Evolutionary conservation across 2,888 invertebrate species (phyloP).

Genomic region (Drosophila borborema): DNA sequence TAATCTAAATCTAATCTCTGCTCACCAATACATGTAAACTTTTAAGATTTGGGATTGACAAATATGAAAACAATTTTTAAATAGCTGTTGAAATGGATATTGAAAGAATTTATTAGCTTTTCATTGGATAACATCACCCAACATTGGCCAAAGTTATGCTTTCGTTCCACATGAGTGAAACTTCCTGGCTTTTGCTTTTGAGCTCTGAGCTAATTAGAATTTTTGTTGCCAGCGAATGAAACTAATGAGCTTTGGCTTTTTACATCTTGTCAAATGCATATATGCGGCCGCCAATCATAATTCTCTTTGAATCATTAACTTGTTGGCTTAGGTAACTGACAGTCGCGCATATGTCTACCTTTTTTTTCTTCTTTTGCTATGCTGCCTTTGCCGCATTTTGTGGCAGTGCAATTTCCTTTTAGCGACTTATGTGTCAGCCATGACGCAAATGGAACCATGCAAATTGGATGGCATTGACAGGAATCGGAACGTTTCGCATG

Average conservation of each 20-base stretch:
- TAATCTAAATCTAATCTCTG: background rate
- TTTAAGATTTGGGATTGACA: background rate
- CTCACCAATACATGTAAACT: background rate
- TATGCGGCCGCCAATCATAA: background rate
- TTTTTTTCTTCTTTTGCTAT: background rate
- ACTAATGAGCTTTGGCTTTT: background rate
- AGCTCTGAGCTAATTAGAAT: background rate
- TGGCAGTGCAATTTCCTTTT: constrained; percentile 37
- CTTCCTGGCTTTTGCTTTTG: background rate
- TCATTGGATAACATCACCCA: background rate
- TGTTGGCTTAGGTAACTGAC: constrained; percentile 10
- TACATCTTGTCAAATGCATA: constrained; percentile 7
- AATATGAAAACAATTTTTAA: background rate
- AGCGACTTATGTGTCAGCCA: constrained; percentile 40
- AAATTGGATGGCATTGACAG: constrained; percentile 67
- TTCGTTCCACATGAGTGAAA: background rate
- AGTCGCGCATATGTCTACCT: constrained; percentile 7
- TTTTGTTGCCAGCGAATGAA: background rate
- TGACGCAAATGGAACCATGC: constrained; percentile 35
- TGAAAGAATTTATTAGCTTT: background rate
- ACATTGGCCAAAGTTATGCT: background rate
- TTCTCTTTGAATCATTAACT: background rate
- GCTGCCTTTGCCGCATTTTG: background rate
- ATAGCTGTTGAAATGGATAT: background rate
- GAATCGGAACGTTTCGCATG: constrained; percentile 17